These are phyloP conservation scores for Pedicia rivosa DNA, from an alignment of 2,888 invertebrate species.

Conservation along the genomic window DNA sequence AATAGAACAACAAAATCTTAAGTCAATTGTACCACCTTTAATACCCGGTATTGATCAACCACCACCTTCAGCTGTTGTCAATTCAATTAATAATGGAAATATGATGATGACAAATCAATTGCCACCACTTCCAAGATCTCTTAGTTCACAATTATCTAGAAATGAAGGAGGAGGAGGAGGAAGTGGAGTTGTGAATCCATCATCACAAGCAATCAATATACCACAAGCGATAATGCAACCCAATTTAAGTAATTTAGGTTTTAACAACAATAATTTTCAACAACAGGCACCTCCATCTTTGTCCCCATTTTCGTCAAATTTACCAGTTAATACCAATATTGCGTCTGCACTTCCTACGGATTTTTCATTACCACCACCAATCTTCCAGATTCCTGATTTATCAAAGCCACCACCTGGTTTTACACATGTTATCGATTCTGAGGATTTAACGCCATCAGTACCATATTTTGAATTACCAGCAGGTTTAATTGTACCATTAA, in stretches of 20 bases:
- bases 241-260: background rate
- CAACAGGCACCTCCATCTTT: too few relatives aligned
- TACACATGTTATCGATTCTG: conserved; percentile 25
- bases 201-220: conserved; percentile 6
- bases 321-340: background rate
- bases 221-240: background rate
- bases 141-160: too few relatives aligned
- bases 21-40: conserved; percentile 18
- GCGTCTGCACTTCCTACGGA: conserved; percentile 7
- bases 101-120: conserved; percentile 1
- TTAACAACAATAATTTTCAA: conserved; percentile 7
- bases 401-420: conserved; percentile 80
- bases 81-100: conserved; percentile 3
- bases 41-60: conserved; percentile 18
- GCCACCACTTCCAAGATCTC: too few relatives aligned
- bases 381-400: conserved; percentile 57
- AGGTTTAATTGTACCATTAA: conserved; percentile 93
- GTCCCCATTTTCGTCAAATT: background rate
- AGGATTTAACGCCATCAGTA: conserved; percentile 73
- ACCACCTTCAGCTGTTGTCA: conserved; percentile 4
- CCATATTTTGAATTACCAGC: conserved; percentile 97
- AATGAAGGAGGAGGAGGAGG: too few relatives aligned
- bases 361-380: conserved; percentile 28
- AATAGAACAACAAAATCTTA: conserved; percentile 29
- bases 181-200: conserved; percentile 1